These are phyloP conservation scores for Drosophila subquinaria DNA, from an alignment of 2,888 invertebrate genomes.

Conservation along the genomic window DNA sequence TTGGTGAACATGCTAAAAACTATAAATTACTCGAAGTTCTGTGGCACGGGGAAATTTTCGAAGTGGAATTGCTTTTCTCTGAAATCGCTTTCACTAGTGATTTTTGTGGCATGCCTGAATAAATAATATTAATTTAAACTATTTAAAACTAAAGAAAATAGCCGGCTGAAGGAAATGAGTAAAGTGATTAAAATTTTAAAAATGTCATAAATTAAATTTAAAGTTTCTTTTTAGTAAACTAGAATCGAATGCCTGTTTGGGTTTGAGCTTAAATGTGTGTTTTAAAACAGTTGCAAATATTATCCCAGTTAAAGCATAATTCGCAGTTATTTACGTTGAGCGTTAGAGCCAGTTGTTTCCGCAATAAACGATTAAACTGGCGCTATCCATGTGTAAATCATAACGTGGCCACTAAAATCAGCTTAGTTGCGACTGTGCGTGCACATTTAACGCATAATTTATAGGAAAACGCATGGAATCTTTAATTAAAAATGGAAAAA, in stretches of 20 bases:
- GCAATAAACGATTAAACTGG: slow-evolving; percentile 1
- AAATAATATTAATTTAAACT: background rate
- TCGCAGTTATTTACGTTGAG: background rate
- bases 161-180: no score
- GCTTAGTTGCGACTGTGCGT: slow-evolving; percentile 15
- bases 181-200: no score
- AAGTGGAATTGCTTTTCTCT: no score
- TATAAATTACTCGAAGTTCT: no score
- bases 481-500: slow-evolving; percentile 69
- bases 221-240: background rate
- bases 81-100: no score
- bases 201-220: no score
- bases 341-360: slow-evolving; percentile 2
- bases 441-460: slow-evolving; percentile 49
- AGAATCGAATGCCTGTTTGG: background rate
- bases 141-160: background rate
- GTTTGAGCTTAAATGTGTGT: background rate
- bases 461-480: slow-evolving; percentile 47
- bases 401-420: slow-evolving; percentile 22
- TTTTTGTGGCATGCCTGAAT: background rate
- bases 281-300: background rate
- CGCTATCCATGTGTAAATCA: slow-evolving; percentile 26
- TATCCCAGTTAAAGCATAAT: background rate
- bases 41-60: no score
- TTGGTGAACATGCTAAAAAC: no score